Percentiles rank a stretch among this genome's conserved stretches.
Evolutionary conservation across 2,113 vertebrate genomes (phyloP).

Genomic region (Arothron firmamentum): DNA sequence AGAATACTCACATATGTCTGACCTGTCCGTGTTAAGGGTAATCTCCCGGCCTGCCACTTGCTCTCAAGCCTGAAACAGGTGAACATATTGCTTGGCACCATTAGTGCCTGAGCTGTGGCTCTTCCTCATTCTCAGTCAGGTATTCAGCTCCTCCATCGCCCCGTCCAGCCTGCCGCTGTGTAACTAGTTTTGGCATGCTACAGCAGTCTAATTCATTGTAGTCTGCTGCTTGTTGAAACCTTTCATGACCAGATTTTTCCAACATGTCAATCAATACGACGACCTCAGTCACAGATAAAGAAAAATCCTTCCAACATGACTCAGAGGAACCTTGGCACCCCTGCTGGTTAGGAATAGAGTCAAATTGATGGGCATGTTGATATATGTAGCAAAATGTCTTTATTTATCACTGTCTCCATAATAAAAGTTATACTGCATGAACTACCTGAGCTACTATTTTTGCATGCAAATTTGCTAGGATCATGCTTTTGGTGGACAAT

Average conservation of each 20-base stretch:
- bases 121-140: conserved; percentile 13
- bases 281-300: too few relatives aligned
- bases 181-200: conserved; percentile 18
- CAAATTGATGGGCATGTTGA: too few relatives aligned
- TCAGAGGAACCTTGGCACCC: neutral
- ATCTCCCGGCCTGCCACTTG: neutral
- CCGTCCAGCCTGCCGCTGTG: conserved; percentile 16
- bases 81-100: conserved; percentile 2
- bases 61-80: conserved; percentile 7
- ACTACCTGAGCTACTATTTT: too few relatives aligned
- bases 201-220: conserved; percentile 17
- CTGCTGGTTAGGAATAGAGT: neutral
- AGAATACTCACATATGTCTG: neutral
- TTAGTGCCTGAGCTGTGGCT: conserved; percentile 13
- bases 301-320: too few relatives aligned
- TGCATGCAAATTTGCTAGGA: too few relatives aligned
- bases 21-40: neutral
- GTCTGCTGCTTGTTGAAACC: conserved; percentile 34
- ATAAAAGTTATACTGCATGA: too few relatives aligned
- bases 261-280: too few relatives aligned
- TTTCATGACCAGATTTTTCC: too few relatives aligned
- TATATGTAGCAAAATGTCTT: too few relatives aligned
- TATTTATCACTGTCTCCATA: too few relatives aligned
- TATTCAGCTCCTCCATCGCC: conserved; percentile 18
- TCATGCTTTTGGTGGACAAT: too few relatives aligned